Base-by-base conservation (phyloP, 2,888 invertebrate genomes). In the Melinopterus prodromus region DNA sequence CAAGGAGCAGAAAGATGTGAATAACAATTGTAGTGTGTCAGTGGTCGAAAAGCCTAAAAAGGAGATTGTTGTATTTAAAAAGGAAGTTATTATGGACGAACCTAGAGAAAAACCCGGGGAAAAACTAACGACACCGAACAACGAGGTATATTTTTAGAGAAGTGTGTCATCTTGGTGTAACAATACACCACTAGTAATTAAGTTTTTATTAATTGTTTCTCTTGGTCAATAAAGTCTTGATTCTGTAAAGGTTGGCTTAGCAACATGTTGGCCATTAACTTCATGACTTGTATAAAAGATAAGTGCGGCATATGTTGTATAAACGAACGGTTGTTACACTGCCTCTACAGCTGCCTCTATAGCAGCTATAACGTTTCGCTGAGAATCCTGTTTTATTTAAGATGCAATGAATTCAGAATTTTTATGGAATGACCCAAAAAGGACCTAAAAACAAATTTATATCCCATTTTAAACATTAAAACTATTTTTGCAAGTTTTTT, bases 1-100 rank as follows among this genome's bases (percentile, higher is more conserved):
- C 74, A 87, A 88, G 72, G 89, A 86, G 37, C 84, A 83, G 38
- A 82, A 82, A 16, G 75, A 79, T 26, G 79, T 81, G 16, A 81
- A 82, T 37, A 76, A 81, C n/a, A 82, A 83, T 71, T 15, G 6
- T 35, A 71, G 12, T 71, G 71, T 53, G 7, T 12, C 53, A 12
- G 53, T 53, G 53, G 53, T 53, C 12, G 53, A 53, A 9, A 53
- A 53, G 12, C 53, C 12, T 7, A 53, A 53, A 53, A 53, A 53
- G 53, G 53, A 53, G 53, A 53, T 53, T 53, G 53, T 53, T 9
- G 53, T 53, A 12, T 53, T 53, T 53, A 53, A 53, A 4, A 53
- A 53, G 5, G 53, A 53, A 53, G 53, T 9, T 53, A 53, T 9
- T 53, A 53, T 53, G 53, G 53, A 53, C 5, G 53, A 1, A 9